These are phyloP conservation scores for Heliangelus exortis DNA, from an alignment of 2,797 vertebrate genomes.

Conservation along the genomic window DNA sequence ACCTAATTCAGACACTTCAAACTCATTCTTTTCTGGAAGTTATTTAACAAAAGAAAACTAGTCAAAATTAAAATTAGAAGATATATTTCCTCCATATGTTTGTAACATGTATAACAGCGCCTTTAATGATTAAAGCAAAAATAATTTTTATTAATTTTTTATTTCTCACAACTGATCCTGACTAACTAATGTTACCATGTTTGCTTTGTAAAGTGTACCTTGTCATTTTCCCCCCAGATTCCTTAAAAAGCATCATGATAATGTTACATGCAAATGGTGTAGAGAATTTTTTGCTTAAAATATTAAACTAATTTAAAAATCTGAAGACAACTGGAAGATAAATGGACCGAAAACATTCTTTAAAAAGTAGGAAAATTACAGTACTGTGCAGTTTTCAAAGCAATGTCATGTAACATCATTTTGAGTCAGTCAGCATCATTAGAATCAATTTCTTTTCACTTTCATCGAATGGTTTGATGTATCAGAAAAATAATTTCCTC, in stretches of 20 bases:
- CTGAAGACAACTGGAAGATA: background rate
- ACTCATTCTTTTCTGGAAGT: background rate
- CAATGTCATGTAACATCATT: background rate
- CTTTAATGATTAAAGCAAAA: background rate
- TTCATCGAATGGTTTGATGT: background rate
- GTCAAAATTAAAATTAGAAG: background rate
- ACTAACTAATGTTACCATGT: background rate
- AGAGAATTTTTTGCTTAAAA: background rate
- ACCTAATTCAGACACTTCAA: background rate
- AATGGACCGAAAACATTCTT: background rate
- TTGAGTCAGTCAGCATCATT: background rate
- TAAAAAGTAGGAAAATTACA: background rate
- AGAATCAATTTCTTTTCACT: background rate
- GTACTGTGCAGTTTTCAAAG: background rate
- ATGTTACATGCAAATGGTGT: background rate
- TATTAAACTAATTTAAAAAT: background rate
- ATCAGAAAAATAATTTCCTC: constrained; percentile 9
- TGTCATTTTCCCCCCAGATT: background rate
- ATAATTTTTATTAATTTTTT: background rate
- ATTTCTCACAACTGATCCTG: background rate
- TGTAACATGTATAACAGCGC: background rate
- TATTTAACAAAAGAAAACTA: background rate
- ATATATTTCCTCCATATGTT: background rate
- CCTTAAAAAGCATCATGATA: background rate
- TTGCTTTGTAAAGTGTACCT: background rate